Evolutionary conservation across 2,888 invertebrate species (phyloP), one percentile per base, ranked within the genome.

Genomic region (Pterostichus niger): DNA sequence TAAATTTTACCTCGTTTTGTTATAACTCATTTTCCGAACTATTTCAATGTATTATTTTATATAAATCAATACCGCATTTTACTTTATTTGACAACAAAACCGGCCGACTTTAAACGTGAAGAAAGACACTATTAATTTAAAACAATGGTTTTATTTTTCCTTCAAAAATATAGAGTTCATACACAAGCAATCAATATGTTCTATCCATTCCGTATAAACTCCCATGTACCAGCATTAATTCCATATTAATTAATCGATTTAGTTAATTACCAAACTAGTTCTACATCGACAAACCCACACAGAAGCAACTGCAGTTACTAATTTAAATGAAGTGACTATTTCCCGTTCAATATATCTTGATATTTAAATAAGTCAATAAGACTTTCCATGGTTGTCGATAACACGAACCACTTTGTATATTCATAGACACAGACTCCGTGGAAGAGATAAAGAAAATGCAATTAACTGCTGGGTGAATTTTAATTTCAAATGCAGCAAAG

Each of bases 221-320:
- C n/a, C n/a, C 49, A 49, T 49, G 49, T 49, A 10, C 49, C 5
- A 5, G 49, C 13, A 49, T 49, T 49, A 49, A 49, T 49, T 49
- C 31, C 15, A 31, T 31, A 64, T 64, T 35, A 64, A 64, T 64
- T 64, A 64, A 64, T 64, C 64, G 64, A 64, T 64, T 64, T 11
- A 35, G 4, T 64, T 35, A 64, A 64, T 64, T 33, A 64, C n/a
- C 13, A 64, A 59, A 49, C 31, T n/a, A 59, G 59, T 24, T 24
- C 59, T 59, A 59, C 35, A 35, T 35, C 10, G n/a, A 49, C n/a
- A 10, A 6, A 49, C 5, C 11, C 49, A 49, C 49, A 49, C 49
- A 49, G 49, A 49, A 13, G n/a, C 13, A 40, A 40, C 40, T 10
- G 1, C 49, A 4, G 49, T 49, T 64, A 13, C 13, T 35, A 64